phyloP scores from a whole-genome alignment of 2,797 vertebrate genomes.

The Pangasius krempfi region DNA sequence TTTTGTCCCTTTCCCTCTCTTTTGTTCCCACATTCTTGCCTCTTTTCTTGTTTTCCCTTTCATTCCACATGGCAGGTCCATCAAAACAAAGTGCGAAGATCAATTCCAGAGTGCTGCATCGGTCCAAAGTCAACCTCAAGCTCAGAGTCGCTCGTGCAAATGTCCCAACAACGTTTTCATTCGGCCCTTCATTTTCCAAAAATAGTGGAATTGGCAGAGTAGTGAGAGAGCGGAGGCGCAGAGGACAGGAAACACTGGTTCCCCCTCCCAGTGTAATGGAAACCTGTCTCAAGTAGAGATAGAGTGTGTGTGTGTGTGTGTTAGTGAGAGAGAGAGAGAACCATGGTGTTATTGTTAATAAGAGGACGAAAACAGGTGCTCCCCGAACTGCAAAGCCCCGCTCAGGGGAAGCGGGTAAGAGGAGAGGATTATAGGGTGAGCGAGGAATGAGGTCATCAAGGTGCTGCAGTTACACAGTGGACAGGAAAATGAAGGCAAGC shows the following conservation, averaged over 20 bases:
- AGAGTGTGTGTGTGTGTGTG: not conserved
- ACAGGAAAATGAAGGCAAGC: slow-evolving; percentile 33
- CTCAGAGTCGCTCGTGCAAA: slow-evolving; percentile 52
- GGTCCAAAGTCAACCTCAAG: slow-evolving; percentile 62
- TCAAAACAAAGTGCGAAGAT: slow-evolving; percentile 62
- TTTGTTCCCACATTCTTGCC: slow-evolving; percentile 37
- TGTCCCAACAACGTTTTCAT: slow-evolving; percentile 53
- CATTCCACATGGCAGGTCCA: slow-evolving; percentile 60
- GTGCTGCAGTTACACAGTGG: slow-evolving; percentile 19
- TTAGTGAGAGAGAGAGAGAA: slow-evolving; percentile 16
- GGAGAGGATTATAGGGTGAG: slow-evolving; percentile 26
- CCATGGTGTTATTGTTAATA: slow-evolving; percentile 53
- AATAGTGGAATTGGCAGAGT: slow-evolving; percentile 62
- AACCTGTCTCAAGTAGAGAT: slow-evolving; percentile 50
- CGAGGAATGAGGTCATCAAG: slow-evolving; percentile 20
- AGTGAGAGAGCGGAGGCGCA: slow-evolving; percentile 36
- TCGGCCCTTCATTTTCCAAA: slow-evolving; percentile 58
- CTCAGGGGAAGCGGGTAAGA: slow-evolving; percentile 32
- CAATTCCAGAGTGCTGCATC: slow-evolving; percentile 55
- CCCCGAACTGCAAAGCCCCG: slow-evolving; percentile 32
- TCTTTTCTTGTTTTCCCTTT: slow-evolving; percentile 55
- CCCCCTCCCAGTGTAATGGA: slow-evolving; percentile 58
- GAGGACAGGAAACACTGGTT: slow-evolving; percentile 58
- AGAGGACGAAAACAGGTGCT: slow-evolving; percentile 54
- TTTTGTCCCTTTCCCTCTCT: slow-evolving; percentile 34